Evolutionary conservation across 2,888 invertebrate genomes (phyloP), one percentile per base, ranked within the genome.

Genomic region (Conus canariensis): DNA sequence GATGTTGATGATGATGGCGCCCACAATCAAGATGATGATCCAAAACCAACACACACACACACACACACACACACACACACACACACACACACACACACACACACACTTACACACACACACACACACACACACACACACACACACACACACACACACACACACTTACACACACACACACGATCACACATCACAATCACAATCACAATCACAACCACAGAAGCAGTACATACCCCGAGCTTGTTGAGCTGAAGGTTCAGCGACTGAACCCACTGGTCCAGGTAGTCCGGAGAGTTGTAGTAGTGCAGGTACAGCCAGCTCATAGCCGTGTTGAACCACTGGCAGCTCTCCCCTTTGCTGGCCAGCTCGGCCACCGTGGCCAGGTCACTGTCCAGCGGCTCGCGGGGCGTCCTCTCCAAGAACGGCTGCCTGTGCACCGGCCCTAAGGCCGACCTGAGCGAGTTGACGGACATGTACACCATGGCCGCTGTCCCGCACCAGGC

Each of bases 231-330:
- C 95, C 96, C 95, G 77, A 95, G 95, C 93, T 96, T 96, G 88
- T 94, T 95, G 56, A 96, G 95, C 80, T 96, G 96, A 45, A 96
- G 96, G 92, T 96, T 96, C 58, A 96, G 93, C 19, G 96, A 94
- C 90, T 94, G 94, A 30, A 96, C 94, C 96, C 96, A 96, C 80
- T 96, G 95, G 88, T 96, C 95, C 59, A 96, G 93, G 91, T 95
- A 94, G 87, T 94, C 94, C 30, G 96, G 95, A 56, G 94, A 93
- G 80, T 93, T 91, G 90, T 95, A 93, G 91, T 95, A 95, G 91
- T 96, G 95, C 56, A 95, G 92, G 91, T 95, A 95, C 87, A 96
- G 93, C 96, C 96, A 96, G 91, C 95, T 95, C 25, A 96, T 90
- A 4, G 94, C 94, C 14, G 94, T 93, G 92, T 96, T 96, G 85